Conservation (phyloP, 2,888 invertebrate species). For the Pecten maximus region DNA sequence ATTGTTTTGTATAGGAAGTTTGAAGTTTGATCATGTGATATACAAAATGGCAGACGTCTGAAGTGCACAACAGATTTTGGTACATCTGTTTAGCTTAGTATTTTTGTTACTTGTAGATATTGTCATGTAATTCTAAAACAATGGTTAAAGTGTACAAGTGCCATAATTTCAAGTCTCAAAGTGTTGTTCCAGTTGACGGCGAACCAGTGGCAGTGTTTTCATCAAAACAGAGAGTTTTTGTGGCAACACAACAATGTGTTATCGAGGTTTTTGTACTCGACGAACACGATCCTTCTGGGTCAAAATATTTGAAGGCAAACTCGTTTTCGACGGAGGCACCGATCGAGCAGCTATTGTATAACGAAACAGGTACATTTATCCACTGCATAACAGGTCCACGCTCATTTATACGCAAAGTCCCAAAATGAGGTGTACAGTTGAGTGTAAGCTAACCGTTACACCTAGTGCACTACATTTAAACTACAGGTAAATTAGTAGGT, state of each 20-base stretch:
- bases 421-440: too few relatives aligned
- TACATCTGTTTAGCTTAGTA: neutral
- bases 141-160: slow-evolving; percentile 89
- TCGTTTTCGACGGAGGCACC: slow-evolving; percentile 89
- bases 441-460: too few relatives aligned
- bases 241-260: slow-evolving; percentile 85
- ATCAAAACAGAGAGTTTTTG: slow-evolving; percentile 86
- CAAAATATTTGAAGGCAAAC: slow-evolving; percentile 82
- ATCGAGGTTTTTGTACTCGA: slow-evolving; percentile 84
- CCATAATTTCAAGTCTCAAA: slow-evolving; percentile 88
- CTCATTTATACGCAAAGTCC: too few relatives aligned
- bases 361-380: slow-evolving; percentile 85
- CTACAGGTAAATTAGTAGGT: too few relatives aligned
- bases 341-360: slow-evolving; percentile 87
- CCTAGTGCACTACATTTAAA: neutral
- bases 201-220: slow-evolving; percentile 87
- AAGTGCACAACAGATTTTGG: neutral
- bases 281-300: slow-evolving; percentile 75
- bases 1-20: neutral
- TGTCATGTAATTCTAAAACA: slow-evolving; percentile 52
- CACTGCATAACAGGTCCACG: neutral
- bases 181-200: slow-evolving; percentile 87
- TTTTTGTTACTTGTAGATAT: neutral
- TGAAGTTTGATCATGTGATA: neutral
- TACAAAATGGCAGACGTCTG: slow-evolving; percentile 4